Base-by-base conservation (phyloP, 2,113 vertebrate species). In the Scomber colias region DNA sequence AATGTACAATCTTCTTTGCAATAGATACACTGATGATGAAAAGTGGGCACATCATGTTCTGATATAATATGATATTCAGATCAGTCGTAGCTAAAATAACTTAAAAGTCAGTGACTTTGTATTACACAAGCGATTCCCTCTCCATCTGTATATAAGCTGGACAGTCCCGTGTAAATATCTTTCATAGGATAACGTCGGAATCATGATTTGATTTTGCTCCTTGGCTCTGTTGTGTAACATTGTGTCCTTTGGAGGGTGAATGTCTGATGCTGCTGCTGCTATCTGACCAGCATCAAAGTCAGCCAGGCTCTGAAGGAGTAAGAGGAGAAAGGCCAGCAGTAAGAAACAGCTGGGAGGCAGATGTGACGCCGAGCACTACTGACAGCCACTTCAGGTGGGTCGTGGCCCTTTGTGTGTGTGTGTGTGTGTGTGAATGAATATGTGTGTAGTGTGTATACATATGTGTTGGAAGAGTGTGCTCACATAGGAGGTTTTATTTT, bases 341-440 rank as follows among this genome's bases (percentile, higher is more conserved):
- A 66, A 46, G 75, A 44, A 46, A 75, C 85, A 82, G 84, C 88
- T 83, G 45, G 76, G 65, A 83, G 84, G 78, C 74, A 88, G 70
- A 77, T 2, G 2, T 86, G 88, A 92, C 24, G 71, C 14, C n/a
- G 0, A 91, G 40, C 69, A 11, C 40, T 78, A 51, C 53, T 74
- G 91, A 91, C 91, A 92, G 74, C 60, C 63, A 61, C 81, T 83
- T 84, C 85, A 85, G 81, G 83, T 86, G 51, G 74, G 79, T 83
- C 76, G 31, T 45, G 45, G 56, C 68, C 64, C 79, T 61, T 56
- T 48, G 5, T 27, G 40, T 72, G 50, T 44, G 30, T 65, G 77
- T 53, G n/a, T 21, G 49, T 68, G 45, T 55, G n/a, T 57, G 60
- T 19, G 68, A 46, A 13, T 65, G 59, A 14, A 21, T 1, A 24